Evolutionary conservation across 2,888 invertebrate genomes (phyloP).

Genomic region (Tetanocera ferruginea): DNA sequence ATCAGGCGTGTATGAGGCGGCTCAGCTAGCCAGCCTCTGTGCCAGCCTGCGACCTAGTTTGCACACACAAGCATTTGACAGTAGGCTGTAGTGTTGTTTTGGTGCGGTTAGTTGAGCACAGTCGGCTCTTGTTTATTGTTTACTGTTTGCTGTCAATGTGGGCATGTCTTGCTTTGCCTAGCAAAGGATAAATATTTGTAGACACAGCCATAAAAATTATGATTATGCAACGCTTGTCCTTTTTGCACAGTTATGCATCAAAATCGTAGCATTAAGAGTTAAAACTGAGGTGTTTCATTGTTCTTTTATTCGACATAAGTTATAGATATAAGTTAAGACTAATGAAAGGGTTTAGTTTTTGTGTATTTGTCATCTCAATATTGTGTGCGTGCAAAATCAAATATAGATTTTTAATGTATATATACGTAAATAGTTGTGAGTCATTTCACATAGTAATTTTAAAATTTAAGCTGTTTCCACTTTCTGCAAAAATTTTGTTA

Average conservation of each 20-base stretch:
- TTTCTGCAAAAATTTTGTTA: background rate
- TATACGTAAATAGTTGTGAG: no score
- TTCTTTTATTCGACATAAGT: background rate
- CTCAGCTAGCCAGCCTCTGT: background rate
- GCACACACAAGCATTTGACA: background rate
- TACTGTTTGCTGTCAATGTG: no score
- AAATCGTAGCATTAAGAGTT: background rate
- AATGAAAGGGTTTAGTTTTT: no score
- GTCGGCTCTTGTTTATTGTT: no score
- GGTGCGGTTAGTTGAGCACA: no score
- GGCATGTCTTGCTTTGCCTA: no score
- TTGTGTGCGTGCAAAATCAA: no score
- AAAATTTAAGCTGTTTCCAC: background rate
- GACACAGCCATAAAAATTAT: no score
- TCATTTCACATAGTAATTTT: no score
- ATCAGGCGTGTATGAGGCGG: conserved; percentile 2
- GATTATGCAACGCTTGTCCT: background rate
- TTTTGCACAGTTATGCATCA: background rate
- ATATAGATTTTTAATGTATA: no score
- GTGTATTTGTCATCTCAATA: no score
- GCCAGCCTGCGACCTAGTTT: background rate
- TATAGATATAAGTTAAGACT: no score
- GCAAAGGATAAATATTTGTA: background rate
- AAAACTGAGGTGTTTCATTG: background rate
- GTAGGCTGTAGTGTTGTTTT: background rate